Base-by-base conservation (phyloP, 2,113 vertebrate genomes). In the Pleuronectes platessa region DNA sequence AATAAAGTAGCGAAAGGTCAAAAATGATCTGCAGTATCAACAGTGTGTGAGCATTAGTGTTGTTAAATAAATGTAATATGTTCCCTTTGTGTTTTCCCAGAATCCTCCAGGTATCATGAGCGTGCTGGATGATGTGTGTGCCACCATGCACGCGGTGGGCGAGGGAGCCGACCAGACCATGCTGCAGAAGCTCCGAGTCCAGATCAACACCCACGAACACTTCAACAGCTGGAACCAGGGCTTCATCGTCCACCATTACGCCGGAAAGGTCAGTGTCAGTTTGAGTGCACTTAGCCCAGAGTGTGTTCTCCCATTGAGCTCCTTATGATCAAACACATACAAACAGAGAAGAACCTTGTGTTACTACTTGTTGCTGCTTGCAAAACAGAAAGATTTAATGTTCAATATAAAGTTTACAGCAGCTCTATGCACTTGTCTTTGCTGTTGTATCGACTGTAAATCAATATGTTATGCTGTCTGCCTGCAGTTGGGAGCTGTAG, bases 161-260 rank as follows among this genome's bases (percentile, higher is more conserved):
- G 98, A 98, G 81, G 98, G 98, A 0, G 98, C 98, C 0, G 98
- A 99, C 87, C 97, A 98, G 92, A 99, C 98, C 0, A 94, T 99
- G 94, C 95, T 99, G 35, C 98, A 99, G 92, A 99, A 99, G 63
- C 96, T 99, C 42, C 90, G 98, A 81, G 96, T 98, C 93, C 95
- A 96, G 90, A 98, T 97, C 79, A 97, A 96, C 86, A 96, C 93
- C n/a, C 98, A 99, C 0, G 98, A 99, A 58, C 98, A 99, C 90
- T 99, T 99, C 94, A 99, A 99, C 94, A 99, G 98, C 95, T 99
- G 98, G 98, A 99, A 98, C 89, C 97, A 99, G 81, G 98, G 98
- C 64, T 99, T 99, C 91, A 99, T 99, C 81, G 97, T 99, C 61
- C 98, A 99, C 90, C 98, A 99, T 88, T 99, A 99, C 0, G 98